Conservation (phyloP, 1,140 invertebrate genomes). For the Drosophila orena region DNA sequence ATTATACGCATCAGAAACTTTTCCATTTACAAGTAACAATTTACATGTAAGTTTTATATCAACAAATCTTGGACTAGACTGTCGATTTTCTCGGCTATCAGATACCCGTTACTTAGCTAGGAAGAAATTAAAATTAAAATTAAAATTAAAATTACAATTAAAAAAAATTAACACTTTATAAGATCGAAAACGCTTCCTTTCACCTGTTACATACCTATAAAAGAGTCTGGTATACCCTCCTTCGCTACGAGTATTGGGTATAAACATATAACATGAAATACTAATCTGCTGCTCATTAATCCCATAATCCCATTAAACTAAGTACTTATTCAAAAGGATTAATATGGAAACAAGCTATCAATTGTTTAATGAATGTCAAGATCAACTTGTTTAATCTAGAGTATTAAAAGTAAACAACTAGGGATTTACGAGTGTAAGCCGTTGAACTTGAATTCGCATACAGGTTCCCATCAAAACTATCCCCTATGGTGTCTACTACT, state of each 20-base stretch:
- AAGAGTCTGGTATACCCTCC: no score
- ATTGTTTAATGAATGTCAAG: conserved; percentile 40
- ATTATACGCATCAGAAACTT: background rate
- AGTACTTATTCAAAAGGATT: conserved; percentile 15
- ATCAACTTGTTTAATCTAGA: conserved; percentile 34
- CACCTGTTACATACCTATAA: no score
- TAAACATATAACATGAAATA: no score
- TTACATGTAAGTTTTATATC: background rate
- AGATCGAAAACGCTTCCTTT: no score
- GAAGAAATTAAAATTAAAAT: no score
- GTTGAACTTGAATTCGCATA: conserved; percentile 33
- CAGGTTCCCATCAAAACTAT: conserved; percentile 26
- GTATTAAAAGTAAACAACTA: conserved; percentile 25
- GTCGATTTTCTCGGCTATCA: no score
- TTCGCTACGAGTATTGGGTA: no score
- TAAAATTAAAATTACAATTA: no score
- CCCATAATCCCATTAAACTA: background rate
- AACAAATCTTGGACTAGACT: background rate
- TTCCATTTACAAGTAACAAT: background rate
- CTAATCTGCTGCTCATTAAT: background rate
- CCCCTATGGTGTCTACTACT: conserved; percentile 13
- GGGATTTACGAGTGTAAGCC: conserved; percentile 34
- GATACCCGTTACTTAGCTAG: no score
- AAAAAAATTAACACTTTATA: no score
- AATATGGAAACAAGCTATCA: conserved; percentile 19